phyloP scores from a whole-genome alignment of 2,797 vertebrate species.

The Halcyon badia region DNA sequence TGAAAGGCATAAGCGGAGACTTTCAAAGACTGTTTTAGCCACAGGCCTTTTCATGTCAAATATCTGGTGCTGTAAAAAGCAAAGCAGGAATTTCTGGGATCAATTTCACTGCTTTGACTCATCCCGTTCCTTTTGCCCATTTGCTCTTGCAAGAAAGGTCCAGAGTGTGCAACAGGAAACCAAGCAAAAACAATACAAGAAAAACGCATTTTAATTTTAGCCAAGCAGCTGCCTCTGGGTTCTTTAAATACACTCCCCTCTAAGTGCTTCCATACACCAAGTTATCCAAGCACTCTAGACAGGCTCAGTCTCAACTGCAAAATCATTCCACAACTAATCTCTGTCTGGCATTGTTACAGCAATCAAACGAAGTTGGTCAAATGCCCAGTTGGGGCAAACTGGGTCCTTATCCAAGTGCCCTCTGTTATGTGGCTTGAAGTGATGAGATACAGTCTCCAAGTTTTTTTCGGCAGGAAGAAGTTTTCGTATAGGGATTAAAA shows the following conservation, averaged over 20 bases:
- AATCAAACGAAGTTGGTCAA: conserved; percentile 24
- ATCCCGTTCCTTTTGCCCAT: conserved; percentile 38
- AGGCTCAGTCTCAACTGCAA: conserved; percentile 42
- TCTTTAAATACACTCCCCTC: conserved; percentile 55
- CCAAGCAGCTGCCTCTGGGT: conserved; percentile 45
- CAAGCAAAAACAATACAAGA: conserved; percentile 57
- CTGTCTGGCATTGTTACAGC: conserved; percentile 47
- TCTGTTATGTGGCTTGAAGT: background rate
- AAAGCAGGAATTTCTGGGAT: conserved; percentile 57
- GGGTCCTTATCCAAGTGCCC: background rate
- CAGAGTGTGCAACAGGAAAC: conserved; percentile 59
- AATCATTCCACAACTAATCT: conserved; percentile 69
- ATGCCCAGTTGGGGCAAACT: conserved; percentile 42
- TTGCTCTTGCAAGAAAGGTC: conserved; percentile 31
- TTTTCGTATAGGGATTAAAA: background rate
- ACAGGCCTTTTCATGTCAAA: conserved; percentile 34
- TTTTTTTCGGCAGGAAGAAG: background rate
- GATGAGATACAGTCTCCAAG: background rate
- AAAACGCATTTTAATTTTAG: conserved; percentile 64
- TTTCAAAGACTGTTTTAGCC: conserved; percentile 39
- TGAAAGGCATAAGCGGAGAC: conserved; percentile 4
- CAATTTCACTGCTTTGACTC: conserved; percentile 41
- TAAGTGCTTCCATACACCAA: conserved; percentile 57
- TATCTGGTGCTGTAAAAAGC: conserved; percentile 44
- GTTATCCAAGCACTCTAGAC: conserved; percentile 33